Conservation (phyloP, 1,140 invertebrate species). For the Drosophila sechellia region DNA sequence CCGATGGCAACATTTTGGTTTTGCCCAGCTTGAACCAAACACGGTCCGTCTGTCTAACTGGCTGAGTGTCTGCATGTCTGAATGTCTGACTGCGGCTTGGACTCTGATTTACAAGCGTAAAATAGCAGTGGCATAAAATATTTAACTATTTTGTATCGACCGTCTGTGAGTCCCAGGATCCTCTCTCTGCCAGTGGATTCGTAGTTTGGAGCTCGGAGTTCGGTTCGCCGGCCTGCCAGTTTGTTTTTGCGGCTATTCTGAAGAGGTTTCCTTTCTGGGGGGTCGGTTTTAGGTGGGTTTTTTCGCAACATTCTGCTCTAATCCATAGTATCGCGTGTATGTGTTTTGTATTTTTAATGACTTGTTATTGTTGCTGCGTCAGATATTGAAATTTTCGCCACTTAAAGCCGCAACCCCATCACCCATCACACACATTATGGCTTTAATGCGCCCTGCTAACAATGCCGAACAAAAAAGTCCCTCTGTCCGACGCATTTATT, state of each 20-base stretch:
- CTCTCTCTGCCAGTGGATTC: constrained; percentile 5
- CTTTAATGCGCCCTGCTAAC: constrained; percentile 20
- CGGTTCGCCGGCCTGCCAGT: constrained; percentile 15
- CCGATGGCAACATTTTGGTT: constrained; percentile 41
- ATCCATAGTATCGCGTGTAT: constrained; percentile 11
- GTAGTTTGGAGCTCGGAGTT: neutral
- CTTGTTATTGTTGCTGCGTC: constrained; percentile 21
- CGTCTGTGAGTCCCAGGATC: constrained; percentile 13
- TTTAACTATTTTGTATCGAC: constrained; percentile 70
- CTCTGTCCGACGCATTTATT: constrained; percentile 60
- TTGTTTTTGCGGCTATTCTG: constrained; percentile 55
- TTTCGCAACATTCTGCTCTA: constrained; percentile 28
- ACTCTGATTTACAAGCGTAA: constrained; percentile 78
- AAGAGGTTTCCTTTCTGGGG: constrained; percentile 58
- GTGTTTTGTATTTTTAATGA: constrained; percentile 45
- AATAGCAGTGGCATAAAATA: constrained; percentile 78
- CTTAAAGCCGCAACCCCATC: constrained; percentile 36
- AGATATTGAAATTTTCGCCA: constrained; percentile 16
- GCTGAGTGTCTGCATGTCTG: too few relatives aligned
- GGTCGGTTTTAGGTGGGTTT: constrained; percentile 16
- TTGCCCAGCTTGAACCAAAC: neutral
- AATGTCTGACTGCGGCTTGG: constrained; percentile 57
- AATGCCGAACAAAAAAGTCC: constrained; percentile 29
- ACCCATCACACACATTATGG: constrained; percentile 20
- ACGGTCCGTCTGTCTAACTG: constrained; percentile 43